Evolutionary conservation across 1,140 invertebrate genomes (phyloP).

Genomic region (Rhopalosiphum maidis): DNA sequence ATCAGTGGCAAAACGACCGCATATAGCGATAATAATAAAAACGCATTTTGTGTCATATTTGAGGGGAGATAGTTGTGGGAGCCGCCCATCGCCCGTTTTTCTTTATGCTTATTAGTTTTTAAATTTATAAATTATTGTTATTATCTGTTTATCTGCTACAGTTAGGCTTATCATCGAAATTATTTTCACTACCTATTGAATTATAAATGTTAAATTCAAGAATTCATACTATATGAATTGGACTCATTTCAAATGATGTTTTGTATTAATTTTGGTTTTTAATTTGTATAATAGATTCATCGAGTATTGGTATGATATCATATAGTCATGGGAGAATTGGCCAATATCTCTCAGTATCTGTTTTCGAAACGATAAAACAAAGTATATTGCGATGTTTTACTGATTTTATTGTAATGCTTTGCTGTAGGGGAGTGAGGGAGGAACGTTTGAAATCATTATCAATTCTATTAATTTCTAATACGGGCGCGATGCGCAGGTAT

Average conservation of each 20-base stretch:
- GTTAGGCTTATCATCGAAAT: neutral
- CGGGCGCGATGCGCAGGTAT: no score
- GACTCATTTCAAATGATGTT: neutral
- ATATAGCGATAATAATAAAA: conserved; percentile 8
- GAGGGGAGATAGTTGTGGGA: neutral
- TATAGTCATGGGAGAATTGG: no score
- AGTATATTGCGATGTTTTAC: neutral
- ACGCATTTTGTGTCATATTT: neutral
- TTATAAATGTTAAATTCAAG: neutral
- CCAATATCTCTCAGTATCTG: no score
- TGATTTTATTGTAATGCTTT: neutral
- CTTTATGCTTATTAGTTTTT: conserved; percentile 12
- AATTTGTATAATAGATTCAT: no score
- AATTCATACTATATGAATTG: neutral
- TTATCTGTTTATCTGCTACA: neutral
- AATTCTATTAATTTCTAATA: neutral
- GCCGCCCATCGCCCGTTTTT: neutral
- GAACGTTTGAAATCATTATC: neutral
- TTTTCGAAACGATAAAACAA: neutral
- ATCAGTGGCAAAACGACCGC: neutral
- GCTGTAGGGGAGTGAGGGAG: neutral
- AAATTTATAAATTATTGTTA: conserved; percentile 13
- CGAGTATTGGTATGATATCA: no score
- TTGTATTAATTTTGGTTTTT: no score
- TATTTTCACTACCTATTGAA: neutral